These are phyloP conservation scores for Pyrrhia umbra DNA, from an alignment of 2,888 invertebrate genomes.

Conservation along the genomic window DNA sequence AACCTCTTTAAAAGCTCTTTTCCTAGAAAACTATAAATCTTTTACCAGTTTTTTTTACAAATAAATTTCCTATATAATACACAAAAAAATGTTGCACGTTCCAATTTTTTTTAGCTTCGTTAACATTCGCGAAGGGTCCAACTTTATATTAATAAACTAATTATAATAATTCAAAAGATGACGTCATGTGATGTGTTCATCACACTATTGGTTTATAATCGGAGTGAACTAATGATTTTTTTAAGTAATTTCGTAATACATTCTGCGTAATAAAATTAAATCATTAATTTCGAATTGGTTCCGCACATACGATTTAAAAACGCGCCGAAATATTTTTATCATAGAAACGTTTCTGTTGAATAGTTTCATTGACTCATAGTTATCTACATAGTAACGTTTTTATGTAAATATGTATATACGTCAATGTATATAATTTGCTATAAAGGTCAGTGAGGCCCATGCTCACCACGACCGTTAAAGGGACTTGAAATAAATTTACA, in stretches of 20 bases:
- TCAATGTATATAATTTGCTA: slow-evolving; percentile 27
- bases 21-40: too few relatives aligned
- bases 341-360: slow-evolving; percentile 18
- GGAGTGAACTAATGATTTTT: slow-evolving; percentile 25
- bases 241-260: slow-evolving; percentile 10
- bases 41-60: too few relatives aligned
- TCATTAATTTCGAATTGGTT: not conserved
- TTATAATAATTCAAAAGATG: slow-evolving; percentile 18
- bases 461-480: slow-evolving; percentile 10
- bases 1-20: too few relatives aligned
- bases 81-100: too few relatives aligned
- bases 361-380: slow-evolving; percentile 40
- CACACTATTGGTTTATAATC: slow-evolving; percentile 4
- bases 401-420: slow-evolving; percentile 24
- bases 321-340: slow-evolving; percentile 33
- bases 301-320: slow-evolving; percentile 11
- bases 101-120: slow-evolving; percentile 24
- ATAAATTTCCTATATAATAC: too few relatives aligned
- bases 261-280: slow-evolving; percentile 4
- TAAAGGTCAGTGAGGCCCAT: slow-evolving; percentile 40
- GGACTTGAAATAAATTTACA: slow-evolving; percentile 6
- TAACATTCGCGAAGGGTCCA: slow-evolving; percentile 13
- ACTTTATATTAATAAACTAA: slow-evolving; percentile 19
- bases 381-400: slow-evolving; percentile 38
- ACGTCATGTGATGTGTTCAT: slow-evolving; percentile 6